Percentiles rank a stretch among this genome's conserved stretches.
Evolutionary conservation across 2,888 invertebrate genomes (phyloP).

Genomic region (Cephonodes hylas): DNA sequence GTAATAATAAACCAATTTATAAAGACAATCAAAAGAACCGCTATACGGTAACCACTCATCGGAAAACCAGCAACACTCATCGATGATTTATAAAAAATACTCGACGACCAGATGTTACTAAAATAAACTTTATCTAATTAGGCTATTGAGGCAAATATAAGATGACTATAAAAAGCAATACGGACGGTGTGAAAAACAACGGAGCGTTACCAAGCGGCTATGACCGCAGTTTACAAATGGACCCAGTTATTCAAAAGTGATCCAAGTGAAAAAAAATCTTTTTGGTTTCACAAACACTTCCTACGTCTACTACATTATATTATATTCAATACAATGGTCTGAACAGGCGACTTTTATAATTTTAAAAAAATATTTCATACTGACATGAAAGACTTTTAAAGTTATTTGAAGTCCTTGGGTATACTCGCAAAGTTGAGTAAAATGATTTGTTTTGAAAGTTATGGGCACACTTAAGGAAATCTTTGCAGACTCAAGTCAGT

Average conservation of each 20-base stretch:
- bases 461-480: too few relatives aligned
- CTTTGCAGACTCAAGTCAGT: too few relatives aligned
- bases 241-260: neutral
- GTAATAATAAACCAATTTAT: neutral
- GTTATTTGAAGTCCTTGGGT: too few relatives aligned
- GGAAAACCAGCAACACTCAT: neutral
- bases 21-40: neutral
- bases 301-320: neutral
- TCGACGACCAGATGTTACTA: neutral
- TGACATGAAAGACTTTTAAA: too few relatives aligned
- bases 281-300: neutral
- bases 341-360: too few relatives aligned
- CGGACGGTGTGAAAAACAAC: neutral
- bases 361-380: too few relatives aligned
- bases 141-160: slow-evolving; percentile 8
- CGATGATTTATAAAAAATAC: neutral
- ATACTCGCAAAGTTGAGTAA: too few relatives aligned
- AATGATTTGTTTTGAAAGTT: too few relatives aligned
- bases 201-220: neutral
- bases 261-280: neutral
- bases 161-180: slow-evolving; percentile 7
- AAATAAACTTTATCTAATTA: slow-evolving; percentile 9
- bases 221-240: neutral
- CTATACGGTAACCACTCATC: neutral
- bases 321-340: neutral